Evolutionary conservation across 2,888 invertebrate genomes (phyloP).

Genomic region (Drosophila siamana): DNA sequence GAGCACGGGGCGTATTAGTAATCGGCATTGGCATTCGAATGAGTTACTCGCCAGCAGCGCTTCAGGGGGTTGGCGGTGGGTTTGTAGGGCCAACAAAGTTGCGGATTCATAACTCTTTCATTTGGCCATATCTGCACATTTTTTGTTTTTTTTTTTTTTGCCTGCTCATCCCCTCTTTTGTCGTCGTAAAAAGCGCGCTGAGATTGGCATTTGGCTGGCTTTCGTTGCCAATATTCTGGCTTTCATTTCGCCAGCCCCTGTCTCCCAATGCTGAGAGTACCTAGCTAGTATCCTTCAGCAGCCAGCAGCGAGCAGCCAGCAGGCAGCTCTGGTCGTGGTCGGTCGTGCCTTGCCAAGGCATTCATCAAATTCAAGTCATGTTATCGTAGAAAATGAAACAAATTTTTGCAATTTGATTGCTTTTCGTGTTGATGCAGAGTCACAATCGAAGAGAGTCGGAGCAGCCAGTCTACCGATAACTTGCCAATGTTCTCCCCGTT

Average conservation of each 20-base stretch:
- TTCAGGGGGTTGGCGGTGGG: slow-evolving; percentile 28
- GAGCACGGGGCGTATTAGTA: slow-evolving; percentile 70
- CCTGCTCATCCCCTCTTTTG: background rate
- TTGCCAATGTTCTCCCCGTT: slow-evolving; percentile 51
- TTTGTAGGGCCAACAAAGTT: slow-evolving; percentile 67
- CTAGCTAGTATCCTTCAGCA: background rate
- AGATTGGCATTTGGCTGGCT: slow-evolving; percentile 77
- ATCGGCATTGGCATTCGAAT: slow-evolving; percentile 75
- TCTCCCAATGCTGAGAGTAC: background rate
- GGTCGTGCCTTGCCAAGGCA: slow-evolving; percentile 70
- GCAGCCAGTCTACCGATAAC: slow-evolving; percentile 32
- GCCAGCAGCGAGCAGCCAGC: background rate
- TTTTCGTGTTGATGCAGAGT: slow-evolving; percentile 74
- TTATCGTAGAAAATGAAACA: slow-evolving; percentile 80
- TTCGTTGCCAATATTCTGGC: slow-evolving; percentile 74
- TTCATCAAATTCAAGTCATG: slow-evolving; percentile 81
- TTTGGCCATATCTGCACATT: slow-evolving; percentile 76
- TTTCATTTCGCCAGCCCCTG: slow-evolving; percentile 40
- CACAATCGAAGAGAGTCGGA: background rate
- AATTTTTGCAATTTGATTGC: slow-evolving; percentile 80
- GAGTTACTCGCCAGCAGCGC: slow-evolving; percentile 59
- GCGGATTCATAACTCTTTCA: slow-evolving; percentile 81
- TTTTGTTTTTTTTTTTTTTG: slow-evolving; percentile 38
- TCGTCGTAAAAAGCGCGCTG: slow-evolving; percentile 69
- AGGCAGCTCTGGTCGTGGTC: slow-evolving; percentile 20